Evolutionary conservation across 2,888 invertebrate species (phyloP), one percentile per base, ranked within the genome.

Genomic region (Leptinotarsa rubiginosa): DNA sequence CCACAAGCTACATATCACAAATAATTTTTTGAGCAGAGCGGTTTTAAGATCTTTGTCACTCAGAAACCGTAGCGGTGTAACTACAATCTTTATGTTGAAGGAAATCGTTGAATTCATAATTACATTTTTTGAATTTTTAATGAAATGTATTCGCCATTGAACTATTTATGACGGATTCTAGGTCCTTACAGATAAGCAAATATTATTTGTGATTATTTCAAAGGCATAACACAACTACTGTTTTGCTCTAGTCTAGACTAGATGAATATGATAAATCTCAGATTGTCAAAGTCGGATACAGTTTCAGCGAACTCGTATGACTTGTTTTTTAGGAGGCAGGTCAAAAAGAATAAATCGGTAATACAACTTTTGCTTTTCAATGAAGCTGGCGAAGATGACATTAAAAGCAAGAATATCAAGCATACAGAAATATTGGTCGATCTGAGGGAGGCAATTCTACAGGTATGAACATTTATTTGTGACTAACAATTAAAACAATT

Each of bases 371-470:
- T 97, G 83, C 89, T 98, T 22, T 96, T 96, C 88, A 96, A 96
- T 52, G 94, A 94, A 85, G 91, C 90, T 78, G 92, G 91, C 77
- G 93, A 93, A 84, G 96, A 97, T 81, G 95, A 96, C 87, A 90
- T 95, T 16, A 95, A 97, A 86, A 96, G 95, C 76, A 99, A 99
- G 88, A 99, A 99, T 89, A 96, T 99, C 69, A 93, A 96, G 77
- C 99, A 99, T 89, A 99, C 99, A 82, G 99, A 99, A 90, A 94
- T 99, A 84, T 90, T 99, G 79, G 98, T 99, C n/a, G 98, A 99
- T 89, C 90, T 99, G 70, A 91, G 98, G 81, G 98, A 99, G 89
- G 96, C 98, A 47, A 97, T 99, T 81, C 89, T 98, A 71, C 98
- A 96, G 89, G 93, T 96, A 77, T 69, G 68, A 66, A 56, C 13